Base-by-base conservation (phyloP, 2,888 invertebrate genomes). In the Eristalis arbustorum region DNA sequence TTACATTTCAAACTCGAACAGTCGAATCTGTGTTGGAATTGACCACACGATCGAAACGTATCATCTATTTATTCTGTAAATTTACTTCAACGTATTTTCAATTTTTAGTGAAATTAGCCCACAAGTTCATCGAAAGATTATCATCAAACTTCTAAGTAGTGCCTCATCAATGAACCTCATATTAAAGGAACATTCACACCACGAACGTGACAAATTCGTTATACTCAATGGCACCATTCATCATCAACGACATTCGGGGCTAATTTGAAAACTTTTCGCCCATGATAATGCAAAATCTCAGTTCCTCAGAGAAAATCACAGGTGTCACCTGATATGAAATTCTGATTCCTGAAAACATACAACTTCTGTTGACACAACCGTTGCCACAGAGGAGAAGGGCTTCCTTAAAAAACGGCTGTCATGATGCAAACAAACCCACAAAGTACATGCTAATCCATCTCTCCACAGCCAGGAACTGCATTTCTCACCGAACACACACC, bases 191-290 rank as follows among this genome's bases (percentile, higher is more conserved):
- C 25, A 77, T 81, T 74, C 73, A 73, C 69, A 81, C 74, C 74
- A 11, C 31, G 42, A 66, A 75, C 67, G 71, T 79, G 83, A 63
- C 75, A 87, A 75, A 72, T 78, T 87, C 67, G 72, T 82, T 78
- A 69, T 71, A 82, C 59, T 49, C 28, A 25, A 40, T 71, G 66
- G 75, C 78, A 78, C 67, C 63, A 83, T 79, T 83, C 78, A 72
- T 72, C 82, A 71, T 63, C 67, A 82, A 66, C 74, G 78, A 63
- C 82, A 83, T 72, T 73, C 71, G 87, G 56, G 18, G 49, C 67
- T 83, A 83, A 87, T 87, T 87, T 83, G 72, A 79, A 83, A 87
- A 83, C 75, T 87, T 87, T 81, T 67, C 69, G 64, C 31, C 64
- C 78, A 56, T 75, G 72, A 79, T 75, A 83, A 83, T 72, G 67